Evolutionary conservation across 1,140 invertebrate species (phyloP).

Genomic region (Drosophila persimilis): DNA sequence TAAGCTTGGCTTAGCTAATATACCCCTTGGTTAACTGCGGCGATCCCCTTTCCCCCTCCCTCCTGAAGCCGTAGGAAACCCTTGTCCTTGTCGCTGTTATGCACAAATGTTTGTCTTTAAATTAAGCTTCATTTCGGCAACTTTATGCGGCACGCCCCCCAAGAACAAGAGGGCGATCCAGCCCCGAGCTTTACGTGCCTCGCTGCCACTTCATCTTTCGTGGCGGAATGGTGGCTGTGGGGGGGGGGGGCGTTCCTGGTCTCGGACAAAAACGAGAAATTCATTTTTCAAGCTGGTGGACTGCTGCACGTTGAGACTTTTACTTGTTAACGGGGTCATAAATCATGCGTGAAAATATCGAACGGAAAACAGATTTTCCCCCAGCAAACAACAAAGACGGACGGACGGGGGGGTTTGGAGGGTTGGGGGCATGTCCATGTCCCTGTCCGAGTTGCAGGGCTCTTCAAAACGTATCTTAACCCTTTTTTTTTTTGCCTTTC

Average conservation of each 20-base stretch:
- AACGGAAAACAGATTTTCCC: slow-evolving; percentile 76
- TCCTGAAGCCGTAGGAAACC: not conserved
- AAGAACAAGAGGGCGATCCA: too few relatives aligned
- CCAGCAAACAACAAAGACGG: slow-evolving; percentile 13
- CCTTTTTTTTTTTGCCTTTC: slow-evolving; percentile 15
- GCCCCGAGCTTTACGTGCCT: slow-evolving; percentile 58
- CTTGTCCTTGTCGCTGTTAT: slow-evolving; percentile 41
- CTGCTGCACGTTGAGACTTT: slow-evolving; percentile 69
- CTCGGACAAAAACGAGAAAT: slow-evolving; percentile 70
- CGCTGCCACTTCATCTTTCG: slow-evolving; percentile 59
- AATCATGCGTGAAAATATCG: slow-evolving; percentile 81
- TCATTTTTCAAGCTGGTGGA: slow-evolving; percentile 72
- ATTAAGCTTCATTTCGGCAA: slow-evolving; percentile 67
- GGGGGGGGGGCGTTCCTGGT: not conserved
- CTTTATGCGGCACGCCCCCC: slow-evolving; percentile 50
- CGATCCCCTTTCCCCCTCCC: too few relatives aligned
- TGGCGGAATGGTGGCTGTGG: not conserved
- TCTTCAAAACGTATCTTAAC: slow-evolving; percentile 22
- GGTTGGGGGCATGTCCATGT: slow-evolving; percentile 18
- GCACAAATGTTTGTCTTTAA: slow-evolving; percentile 73
- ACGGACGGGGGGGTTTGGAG: too few relatives aligned
- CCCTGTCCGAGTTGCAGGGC: not conserved
- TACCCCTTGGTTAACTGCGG: slow-evolving; percentile 1
- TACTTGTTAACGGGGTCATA: slow-evolving; percentile 80
- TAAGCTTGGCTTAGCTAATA: slow-evolving; percentile 8